Base-by-base conservation (phyloP, 1,140 invertebrate species). In the Maniola jurtina region DNA sequence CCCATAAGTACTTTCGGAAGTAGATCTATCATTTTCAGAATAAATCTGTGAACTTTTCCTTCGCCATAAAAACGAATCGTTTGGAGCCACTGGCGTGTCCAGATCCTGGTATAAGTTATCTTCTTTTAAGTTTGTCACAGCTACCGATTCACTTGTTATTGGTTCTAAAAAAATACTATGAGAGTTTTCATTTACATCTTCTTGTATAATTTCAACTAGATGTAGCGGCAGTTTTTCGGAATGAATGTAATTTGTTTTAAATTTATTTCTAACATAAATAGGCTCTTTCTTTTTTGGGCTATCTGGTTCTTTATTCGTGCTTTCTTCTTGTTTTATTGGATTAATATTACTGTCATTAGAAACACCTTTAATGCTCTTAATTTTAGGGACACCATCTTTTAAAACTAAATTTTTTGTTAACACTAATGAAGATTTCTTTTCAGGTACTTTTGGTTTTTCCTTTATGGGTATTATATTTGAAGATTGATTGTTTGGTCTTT, bases 401-500 rank as follows among this genome's bases (percentile, higher is more conserved):
- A 91, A 75, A 38, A 91, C 89, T 68, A 91, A 40, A 75, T 91
- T 91, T 81, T 89, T 91, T 13, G 90, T 91, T 80, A 88, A 77
- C 15, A 86, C 77, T 82, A 91, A 60, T 50, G 88, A 83, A 62
- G 84, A 83, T 82, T 91, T 91, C 68, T 90, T 91, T 82, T 91
- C 90, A 87, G 90, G 90, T 86, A 91, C 83, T 89, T 89, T 89
- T 35, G 88, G 90, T 85, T 91, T 91, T 69, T 88, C 86, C 79
- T 82, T 90, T 57, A 73, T 40, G 47, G 72, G 67, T 61, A 71
- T 67, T 77, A 65, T 74, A 76, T 64, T 80, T 67, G 75, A 71
- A 48, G 57, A 63, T 72, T 73, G 66, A 63, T 73, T 76, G 54
- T 61, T 64, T 64, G 75, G 70, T 75, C 66, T 84, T 73, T 75